Evolutionary conservation across 2,113 vertebrate genomes (phyloP).

Genomic region (Vidua chalybeata): DNA sequence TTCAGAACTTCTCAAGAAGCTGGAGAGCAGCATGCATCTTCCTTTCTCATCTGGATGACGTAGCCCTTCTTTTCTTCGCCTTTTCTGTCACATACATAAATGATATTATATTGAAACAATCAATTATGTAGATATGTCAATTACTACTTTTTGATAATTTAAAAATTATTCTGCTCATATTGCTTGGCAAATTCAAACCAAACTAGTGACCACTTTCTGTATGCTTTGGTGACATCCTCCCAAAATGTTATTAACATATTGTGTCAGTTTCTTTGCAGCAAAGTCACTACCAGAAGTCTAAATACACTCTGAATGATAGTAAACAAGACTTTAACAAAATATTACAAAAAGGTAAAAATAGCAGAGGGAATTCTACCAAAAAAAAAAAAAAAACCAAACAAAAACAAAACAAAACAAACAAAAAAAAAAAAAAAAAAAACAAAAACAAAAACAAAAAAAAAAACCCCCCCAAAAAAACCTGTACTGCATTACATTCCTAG

Average conservation of each 20-base stretch:
- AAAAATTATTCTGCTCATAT: background rate
- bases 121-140: background rate
- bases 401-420: too few relatives aligned
- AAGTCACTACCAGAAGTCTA: background rate
- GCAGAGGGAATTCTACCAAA: background rate
- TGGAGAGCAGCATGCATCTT: background rate
- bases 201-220: background rate
- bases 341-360: background rate
- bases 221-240: background rate
- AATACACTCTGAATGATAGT: background rate
- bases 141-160: background rate
- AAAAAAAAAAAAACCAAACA: background rate
- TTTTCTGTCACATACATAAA: background rate
- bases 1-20: background rate
- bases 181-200: background rate
- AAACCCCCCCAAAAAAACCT: background rate
- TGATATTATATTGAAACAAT: background rate
- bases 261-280: background rate
- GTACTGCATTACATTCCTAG: background rate
- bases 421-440: background rate
- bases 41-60: background rate
- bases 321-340: background rate
- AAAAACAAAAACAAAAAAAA: background rate
- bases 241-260: background rate
- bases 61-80: background rate